Evolutionary conservation across 2,888 invertebrate species (phyloP), one percentile per base, ranked within the genome.

Genomic region (Dione juno): DNA sequence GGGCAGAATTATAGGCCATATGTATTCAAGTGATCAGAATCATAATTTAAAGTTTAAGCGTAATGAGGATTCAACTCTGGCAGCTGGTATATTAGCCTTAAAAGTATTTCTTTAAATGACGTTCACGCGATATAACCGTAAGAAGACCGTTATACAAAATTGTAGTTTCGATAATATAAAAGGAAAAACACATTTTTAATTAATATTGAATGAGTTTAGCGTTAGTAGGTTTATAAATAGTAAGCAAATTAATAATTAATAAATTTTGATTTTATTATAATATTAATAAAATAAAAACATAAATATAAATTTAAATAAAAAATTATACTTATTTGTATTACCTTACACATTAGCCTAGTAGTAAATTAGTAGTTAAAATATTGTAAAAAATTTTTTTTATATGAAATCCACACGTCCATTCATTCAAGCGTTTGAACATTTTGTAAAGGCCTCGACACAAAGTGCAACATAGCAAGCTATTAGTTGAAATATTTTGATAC

Each of bases 401-500:
- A 59, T 41, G 8, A 21, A 10, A 28, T 28, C n/a, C 13, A 13
- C 11, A 13, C 45, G 28, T 35, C n/a, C n/a, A 35, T 61, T 61
- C 61, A 61, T 35, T 16, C 28, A 45, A 43, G 35, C 45, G 28
- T 5, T n/a, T 45, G 45, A 28, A 45, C n/a, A 28, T 45, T 28
- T 43, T 16, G 28, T 14, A 61, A 35, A n/a, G 61, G 45, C 16
- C 61, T 45, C 28, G 45, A 45, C 43, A 45, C 28, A 54, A 66
- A 54, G 48, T 35, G 50, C 37, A 64, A 63, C 48, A 50, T 52
- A 21, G 54, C 54, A 50, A 41, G 35, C 43, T 57, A 48, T 59
- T 35, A 67, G 40, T 19, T 59, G 35, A 43, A 53, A 52, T 61
- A 63, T 68, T 63, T 54, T 40, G 28, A 21, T 58, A 66, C 41